A percentile compares a stretch with the other conserved stretches of the same genome.
These are phyloP conservation scores for Asteroscopus sphinx DNA, from an alignment of 2,888 invertebrate species.

Conservation along the genomic window DNA sequence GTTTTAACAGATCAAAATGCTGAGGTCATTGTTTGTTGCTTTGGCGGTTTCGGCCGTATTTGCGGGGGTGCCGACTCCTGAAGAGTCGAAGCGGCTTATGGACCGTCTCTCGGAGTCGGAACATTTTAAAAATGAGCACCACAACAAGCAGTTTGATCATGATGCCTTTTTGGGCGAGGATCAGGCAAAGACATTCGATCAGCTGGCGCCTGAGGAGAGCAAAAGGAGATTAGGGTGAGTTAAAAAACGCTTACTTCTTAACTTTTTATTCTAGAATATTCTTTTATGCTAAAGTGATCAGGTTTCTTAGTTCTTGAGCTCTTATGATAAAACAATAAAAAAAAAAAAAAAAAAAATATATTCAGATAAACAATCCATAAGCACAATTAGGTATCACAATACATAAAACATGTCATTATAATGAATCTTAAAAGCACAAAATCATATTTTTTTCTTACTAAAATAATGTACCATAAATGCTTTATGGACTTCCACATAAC, in stretches of 20 bases:
- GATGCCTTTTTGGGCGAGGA: slow-evolving; percentile 99
- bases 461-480: too few relatives aligned
- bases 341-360: background rate
- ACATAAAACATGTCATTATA: too few relatives aligned
- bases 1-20: slow-evolving; percentile 70
- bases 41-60: slow-evolving; percentile 81
- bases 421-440: too few relatives aligned
- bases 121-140: slow-evolving; percentile 94
- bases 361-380: too few relatives aligned
- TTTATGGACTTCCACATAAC: too few relatives aligned
- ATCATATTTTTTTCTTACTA: too few relatives aligned
- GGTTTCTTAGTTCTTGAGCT: background rate
- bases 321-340: background rate
- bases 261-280: slow-evolving; percentile 14
- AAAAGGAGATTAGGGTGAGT: slow-evolving; percentile 94
- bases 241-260: background rate
- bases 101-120: slow-evolving; percentile 94
- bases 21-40: slow-evolving; percentile 77
- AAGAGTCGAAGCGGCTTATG: slow-evolving; percentile 91
- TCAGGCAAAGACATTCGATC: slow-evolving; percentile 97
- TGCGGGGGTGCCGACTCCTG: slow-evolving; percentile 92
- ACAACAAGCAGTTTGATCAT: slow-evolving; percentile 98
- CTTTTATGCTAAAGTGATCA: slow-evolving; percentile 3
- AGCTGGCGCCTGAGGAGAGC: slow-evolving; percentile 98
- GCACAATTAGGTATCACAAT: too few relatives aligned